Conservation (phyloP, 2,888 invertebrate genomes). For the Polylopha cassiicola region DNA sequence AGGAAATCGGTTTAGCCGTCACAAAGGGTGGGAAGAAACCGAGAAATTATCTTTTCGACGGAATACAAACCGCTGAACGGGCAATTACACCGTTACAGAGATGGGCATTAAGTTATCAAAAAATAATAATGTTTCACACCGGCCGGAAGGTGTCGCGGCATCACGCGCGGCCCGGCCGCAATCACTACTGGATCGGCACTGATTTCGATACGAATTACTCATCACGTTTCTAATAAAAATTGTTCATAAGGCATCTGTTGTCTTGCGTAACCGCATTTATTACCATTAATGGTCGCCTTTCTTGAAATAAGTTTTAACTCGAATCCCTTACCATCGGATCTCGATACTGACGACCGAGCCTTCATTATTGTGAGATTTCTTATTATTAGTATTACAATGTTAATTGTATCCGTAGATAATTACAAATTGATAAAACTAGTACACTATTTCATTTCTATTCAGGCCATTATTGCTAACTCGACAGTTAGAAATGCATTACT, state of each 20-base stretch:
- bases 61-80: conserved; percentile 71
- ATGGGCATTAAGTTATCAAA: conserved; percentile 72
- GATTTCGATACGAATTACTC: conserved; percentile 55
- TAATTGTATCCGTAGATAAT: no score
- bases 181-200: conserved; percentile 47
- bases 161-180: conserved; percentile 59
- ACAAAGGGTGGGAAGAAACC: conserved; percentile 73
- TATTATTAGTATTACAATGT: no score
- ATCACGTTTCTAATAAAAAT: conserved; percentile 75
- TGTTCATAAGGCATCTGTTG: conserved; percentile 58
- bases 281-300: conserved; percentile 62
- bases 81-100: conserved; percentile 73
- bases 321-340: conserved; percentile 28
- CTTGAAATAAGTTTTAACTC: conserved; percentile 56
- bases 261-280: conserved; percentile 71
- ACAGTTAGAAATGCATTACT: conserved; percentile 2
- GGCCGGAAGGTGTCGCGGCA: conserved; percentile 69
- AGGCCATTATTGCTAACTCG: conserved; percentile 2
- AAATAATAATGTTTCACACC: conserved; percentile 70
- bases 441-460: no score
- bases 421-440: no score
- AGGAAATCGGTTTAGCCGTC: conserved; percentile 71
- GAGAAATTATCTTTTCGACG: conserved; percentile 71
- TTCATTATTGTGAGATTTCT: no score
- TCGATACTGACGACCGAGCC: no score